A percentile compares a stretch with the other conserved stretches of the same genome.
Conservation (phyloP, 2,113 vertebrate genomes). For the Pseudonaja textilis region DNA sequence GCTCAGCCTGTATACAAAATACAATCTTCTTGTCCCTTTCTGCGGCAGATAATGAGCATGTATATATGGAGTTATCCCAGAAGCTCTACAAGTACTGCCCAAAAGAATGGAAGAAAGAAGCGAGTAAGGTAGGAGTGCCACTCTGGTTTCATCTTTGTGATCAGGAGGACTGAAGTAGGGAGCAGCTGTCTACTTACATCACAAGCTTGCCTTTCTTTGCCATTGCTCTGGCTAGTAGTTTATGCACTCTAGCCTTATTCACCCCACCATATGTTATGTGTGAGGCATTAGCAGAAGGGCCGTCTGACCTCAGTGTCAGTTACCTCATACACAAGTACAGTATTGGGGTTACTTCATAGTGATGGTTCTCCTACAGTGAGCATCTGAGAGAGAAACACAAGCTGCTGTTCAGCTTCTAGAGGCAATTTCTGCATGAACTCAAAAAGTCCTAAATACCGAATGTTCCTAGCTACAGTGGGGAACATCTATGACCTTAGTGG, state of each 20-base stretch:
- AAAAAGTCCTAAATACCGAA: neutral
- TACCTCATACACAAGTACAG: neutral
- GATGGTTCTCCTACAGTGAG: neutral
- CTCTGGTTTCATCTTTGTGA: neutral
- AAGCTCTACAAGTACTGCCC: constrained; percentile 98
- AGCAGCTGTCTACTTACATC: neutral
- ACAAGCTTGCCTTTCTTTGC: neutral
- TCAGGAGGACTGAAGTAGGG: neutral
- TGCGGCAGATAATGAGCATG: constrained; percentile 91
- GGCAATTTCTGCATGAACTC: neutral
- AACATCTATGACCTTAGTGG: neutral
- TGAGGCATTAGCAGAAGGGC: neutral
- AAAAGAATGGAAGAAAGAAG: constrained; percentile 98
- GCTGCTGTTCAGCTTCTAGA: neutral
- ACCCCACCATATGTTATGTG: neutral
- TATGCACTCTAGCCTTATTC: neutral
- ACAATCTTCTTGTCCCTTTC: constrained; percentile 14
- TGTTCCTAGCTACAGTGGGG: neutral
- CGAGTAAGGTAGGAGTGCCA: constrained; percentile 84
- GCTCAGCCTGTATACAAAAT: neutral
- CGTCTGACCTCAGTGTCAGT: neutral
- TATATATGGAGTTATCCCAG: constrained; percentile 96
- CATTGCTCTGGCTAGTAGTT: neutral
- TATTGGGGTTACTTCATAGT: neutral
- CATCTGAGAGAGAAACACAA: neutral